Base-by-base conservation (phyloP, 1,140 invertebrate genomes). In the Saccostrea cuccullata region DNA sequence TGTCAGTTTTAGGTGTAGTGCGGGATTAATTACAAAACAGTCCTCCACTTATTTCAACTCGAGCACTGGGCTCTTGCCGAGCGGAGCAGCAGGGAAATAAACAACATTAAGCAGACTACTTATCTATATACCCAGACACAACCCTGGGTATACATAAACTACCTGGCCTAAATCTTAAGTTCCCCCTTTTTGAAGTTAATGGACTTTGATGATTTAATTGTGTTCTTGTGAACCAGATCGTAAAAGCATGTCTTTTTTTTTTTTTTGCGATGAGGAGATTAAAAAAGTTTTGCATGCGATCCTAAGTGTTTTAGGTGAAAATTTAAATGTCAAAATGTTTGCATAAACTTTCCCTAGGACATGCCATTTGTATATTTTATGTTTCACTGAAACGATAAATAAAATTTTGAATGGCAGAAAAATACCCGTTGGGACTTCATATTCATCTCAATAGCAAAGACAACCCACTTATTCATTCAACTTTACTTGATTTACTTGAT, bases 281-380 rank as follows among this genome's bases (percentile, higher is more conserved):
- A 40, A 77, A 77, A 30, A 3, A 47, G 47, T 6, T 47, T 47
- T 47, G 47, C 9, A 9, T 36, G 30, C 15, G 23, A 77, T 77
- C 5, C 11, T 77, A 77, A 30, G 70, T 30, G 70, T 77, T 77
- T 77, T 77, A 36, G 70, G 70, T 77, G 60, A 77, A 77, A 15
- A 77, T 77, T 77, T 77, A 77, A 77, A 77, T 77, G 70, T 77
- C 70, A 77, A 77, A 77, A 77, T 15, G 70, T 77, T 77, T 77
- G 70, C 70, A 77, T 77, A 77, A 26, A 8, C 26, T 77, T 40
- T 77, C 70, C 70, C 2, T 30, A 26, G 70, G 70, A 77, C 70
- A 77, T 77, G 9, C 70, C 70, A 77, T 77, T 9, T 67, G 60
- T 77, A 77, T 77, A 77, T 77, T 36, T 77, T 77, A 77, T 77